Evolutionary conservation across 2,888 invertebrate species (phyloP), one percentile per base, ranked within the genome.

Genomic region (Polietes domitor): DNA sequence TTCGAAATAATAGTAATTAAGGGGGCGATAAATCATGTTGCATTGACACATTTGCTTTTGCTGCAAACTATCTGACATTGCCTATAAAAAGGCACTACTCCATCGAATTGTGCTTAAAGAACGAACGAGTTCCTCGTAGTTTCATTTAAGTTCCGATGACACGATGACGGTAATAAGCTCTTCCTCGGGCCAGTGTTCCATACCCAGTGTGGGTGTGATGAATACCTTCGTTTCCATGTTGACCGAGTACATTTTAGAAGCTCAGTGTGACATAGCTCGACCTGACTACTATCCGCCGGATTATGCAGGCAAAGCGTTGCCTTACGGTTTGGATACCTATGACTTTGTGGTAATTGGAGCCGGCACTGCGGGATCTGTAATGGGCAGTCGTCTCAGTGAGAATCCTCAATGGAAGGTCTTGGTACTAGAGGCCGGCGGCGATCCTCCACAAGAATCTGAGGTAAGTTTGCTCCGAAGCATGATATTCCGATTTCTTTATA

Each of bases 211-310:
- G 6, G 92, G 92, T 2, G 2, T 86, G 0, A 85, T 87, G 1
- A 90, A 89, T 12, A 93, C 88, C 89, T 68, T 95, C 72, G 94
- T 96, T 77, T 87, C 93, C 0, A 92, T 94, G 0, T 28, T 85
- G 19, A 47, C 79, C 10, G 94, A 94, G 86, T 92, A 93, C 0
- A 89, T 96, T 28, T 87, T 95, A n/a, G 90, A 93, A 0, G 93
- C 94, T 0, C 94, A 94, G 87, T 95, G 95, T 87, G 91, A 92
- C 0, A 86, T 94, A 19, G 91, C 92, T 0, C 92, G 92, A 0
- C 91, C 93, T 70, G 92, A 92, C 1, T 80, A 92, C 10, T 94
- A 94, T 92, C 94, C 95, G 0, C 88, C 87, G 12, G 94, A 94
- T 82, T 88, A 88, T 84, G 88, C 86, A 0, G 85, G 83, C 6